Evolutionary conservation across 2,113 vertebrate species (phyloP).

Genomic region (Platycercus adscitus): DNA sequence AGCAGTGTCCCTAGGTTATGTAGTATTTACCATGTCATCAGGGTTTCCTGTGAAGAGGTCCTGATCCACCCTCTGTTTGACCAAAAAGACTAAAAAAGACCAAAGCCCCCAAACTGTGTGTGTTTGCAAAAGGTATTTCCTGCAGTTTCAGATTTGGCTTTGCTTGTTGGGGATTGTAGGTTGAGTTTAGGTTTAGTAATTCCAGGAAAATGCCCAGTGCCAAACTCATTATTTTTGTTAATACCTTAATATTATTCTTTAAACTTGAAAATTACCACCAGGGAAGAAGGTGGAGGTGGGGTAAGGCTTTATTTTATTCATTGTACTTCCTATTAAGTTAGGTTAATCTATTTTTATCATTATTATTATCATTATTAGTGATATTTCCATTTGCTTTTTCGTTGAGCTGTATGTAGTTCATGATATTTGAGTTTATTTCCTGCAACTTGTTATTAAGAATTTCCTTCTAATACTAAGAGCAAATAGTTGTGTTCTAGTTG

Average conservation of each 20-base stretch:
- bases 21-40: background rate
- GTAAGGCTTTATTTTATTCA: background rate
- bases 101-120: background rate
- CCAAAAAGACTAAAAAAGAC: background rate
- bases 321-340: background rate
- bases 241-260: background rate
- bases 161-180: background rate
- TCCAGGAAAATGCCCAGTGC: background rate
- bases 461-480: background rate
- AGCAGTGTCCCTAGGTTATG: background rate
- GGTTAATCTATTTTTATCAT: background rate
- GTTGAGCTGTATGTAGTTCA: background rate
- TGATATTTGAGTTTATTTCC: background rate
- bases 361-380: background rate
- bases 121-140: background rate
- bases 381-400: background rate
- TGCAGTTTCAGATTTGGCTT: background rate
- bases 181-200: background rate
- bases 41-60: background rate
- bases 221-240: background rate
- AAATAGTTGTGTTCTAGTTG: background rate
- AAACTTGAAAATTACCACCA: background rate
- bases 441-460: background rate
- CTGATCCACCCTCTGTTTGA: background rate
- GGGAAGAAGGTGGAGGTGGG: background rate